A percentile compares a stretch with the other conserved stretches of the same genome.
Conservation (phyloP, 2,888 invertebrate species). For the Pogonocherus hispidulus region DNA sequence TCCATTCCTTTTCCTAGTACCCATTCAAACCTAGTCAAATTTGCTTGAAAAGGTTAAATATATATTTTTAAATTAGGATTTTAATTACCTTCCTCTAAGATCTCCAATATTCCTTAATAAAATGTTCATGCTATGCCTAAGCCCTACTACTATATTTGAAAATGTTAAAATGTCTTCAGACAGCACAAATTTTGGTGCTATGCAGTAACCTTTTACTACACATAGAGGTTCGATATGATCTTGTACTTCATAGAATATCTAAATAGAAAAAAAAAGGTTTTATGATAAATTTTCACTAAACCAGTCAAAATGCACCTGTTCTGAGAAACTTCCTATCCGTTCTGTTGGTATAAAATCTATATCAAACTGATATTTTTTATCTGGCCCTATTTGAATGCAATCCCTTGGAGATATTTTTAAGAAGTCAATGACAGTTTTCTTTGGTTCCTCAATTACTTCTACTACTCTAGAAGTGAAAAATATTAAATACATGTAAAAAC, state of each 20-base stretch:
- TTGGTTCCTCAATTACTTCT: constrained; percentile 8
- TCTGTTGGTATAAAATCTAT: constrained; percentile 64
- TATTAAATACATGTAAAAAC: background rate
- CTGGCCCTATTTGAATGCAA: constrained; percentile 58
- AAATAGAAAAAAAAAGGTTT: constrained; percentile 31
- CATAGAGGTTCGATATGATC: constrained; percentile 71
- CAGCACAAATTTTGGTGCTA: constrained; percentile 70
- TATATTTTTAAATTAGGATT: background rate
- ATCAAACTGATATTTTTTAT: constrained; percentile 61
- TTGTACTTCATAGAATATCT: constrained; percentile 70
- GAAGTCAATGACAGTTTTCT: constrained; percentile 29
- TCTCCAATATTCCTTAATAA: constrained; percentile 72
- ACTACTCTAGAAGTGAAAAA: constrained; percentile 22
- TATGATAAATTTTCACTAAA: background rate
- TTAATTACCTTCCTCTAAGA: constrained; percentile 69
- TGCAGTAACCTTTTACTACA: constrained; percentile 70
- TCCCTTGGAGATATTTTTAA: constrained; percentile 60
- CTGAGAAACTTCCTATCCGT: constrained; percentile 61
- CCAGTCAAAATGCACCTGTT: constrained; percentile 54
- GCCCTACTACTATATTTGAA: constrained; percentile 70
- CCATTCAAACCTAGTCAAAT: constrained; percentile 70
- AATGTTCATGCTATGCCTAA: constrained; percentile 66
- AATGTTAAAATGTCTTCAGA: constrained; percentile 70
- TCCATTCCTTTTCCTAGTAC: constrained; percentile 65
- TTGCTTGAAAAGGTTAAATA: background rate